A percentile compares a stretch with the other conserved stretches of the same genome.
These are phyloP conservation scores for Morone saxatilis DNA, from an alignment of 2,113 vertebrate species.

Conservation along the genomic window DNA sequence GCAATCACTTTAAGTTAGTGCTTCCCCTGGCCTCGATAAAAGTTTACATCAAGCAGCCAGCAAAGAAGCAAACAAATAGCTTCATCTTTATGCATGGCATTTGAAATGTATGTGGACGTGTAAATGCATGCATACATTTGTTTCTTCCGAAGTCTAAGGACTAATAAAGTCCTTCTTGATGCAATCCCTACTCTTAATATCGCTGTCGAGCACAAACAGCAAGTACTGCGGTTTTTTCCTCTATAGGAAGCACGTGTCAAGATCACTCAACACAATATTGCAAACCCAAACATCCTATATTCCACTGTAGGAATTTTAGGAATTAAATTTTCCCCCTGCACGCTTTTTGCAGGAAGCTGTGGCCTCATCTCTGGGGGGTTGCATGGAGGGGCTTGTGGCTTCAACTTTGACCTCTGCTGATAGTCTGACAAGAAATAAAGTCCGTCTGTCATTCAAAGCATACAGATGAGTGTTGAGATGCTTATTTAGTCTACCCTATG, in stretches of 20 bases:
- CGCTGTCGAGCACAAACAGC: slow-evolving; percentile 9
- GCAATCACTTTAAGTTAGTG: neutral
- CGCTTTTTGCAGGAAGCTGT: slow-evolving; percentile 27
- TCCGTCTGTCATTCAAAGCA: slow-evolving; percentile 16
- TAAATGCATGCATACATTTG: neutral
- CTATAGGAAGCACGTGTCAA: slow-evolving; percentile 61
- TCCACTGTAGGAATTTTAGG: slow-evolving; percentile 49
- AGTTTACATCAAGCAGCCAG: neutral
- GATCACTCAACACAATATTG: slow-evolving; percentile 50
- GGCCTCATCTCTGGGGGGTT: slow-evolving; percentile 18
- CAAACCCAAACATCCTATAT: slow-evolving; percentile 53
- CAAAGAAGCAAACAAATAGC: neutral
- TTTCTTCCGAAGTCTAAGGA: neutral
- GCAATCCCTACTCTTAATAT: neutral
- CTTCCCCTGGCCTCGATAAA: neutral
- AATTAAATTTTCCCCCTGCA: slow-evolving; percentile 43
- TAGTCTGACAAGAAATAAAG: slow-evolving; percentile 23
- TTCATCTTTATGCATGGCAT: neutral
- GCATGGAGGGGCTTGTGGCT: slow-evolving; percentile 28
- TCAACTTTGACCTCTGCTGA: slow-evolving; percentile 33
- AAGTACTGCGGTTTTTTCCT: slow-evolving; percentile 29
- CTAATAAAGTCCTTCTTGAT: neutral
- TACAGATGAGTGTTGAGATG: slow-evolving; percentile 4
- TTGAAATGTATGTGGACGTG: neutral
- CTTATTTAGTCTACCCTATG: neutral